Evolutionary conservation across 37 sponge, comb jelly and placozoan species (phyloP), one percentile per base, ranked within the genome.

Genomic region (Ephydatia muelleri): DNA sequence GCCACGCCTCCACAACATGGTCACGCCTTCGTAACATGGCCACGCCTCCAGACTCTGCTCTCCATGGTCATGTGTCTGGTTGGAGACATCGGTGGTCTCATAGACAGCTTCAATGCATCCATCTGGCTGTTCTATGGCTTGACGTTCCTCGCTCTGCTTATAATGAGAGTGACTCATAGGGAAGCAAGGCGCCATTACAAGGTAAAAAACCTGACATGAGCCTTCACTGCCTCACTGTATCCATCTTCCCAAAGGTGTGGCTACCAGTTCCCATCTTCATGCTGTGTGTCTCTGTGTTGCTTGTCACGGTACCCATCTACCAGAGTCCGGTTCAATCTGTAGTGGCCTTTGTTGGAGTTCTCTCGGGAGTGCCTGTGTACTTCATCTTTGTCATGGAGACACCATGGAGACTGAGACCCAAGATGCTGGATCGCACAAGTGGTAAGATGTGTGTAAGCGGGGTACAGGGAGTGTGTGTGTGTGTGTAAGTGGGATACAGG

Each of bases 351-450:
- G 83, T 75, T 0, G 38, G 74, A 30, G 86, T 86, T 29, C 70
- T 86, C 23, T 36, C 73, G 66, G 88, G 89, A 39, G 39, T 88
- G n/a, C 95, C 95, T n/a, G 81, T 91, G 12, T 91, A 86, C 80
- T n/a, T 94, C 67, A 23, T 94, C 16, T 68, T 91, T 66, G 84
- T 88, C 64, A 84, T 83, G 90, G 90, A 88, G 69, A 82, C 31
- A 67, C 81, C 90, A 57, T 77, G 81, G 71, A 81, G 65, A 75
- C 70, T 90, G 14, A 81, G 90, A 68, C 90, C 90, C 69, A 48
- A 49, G n/a, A 8, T 85, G 22, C 22, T 90, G 5, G 81, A 85
- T 38, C 77, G 33, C 68, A 75, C 80, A 12, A 90, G 78, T 36
- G 78, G 90, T 90, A 39, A 80, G 90, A 57, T 57, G 57, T 57